phyloP scores from a whole-genome alignment of 2,888 invertebrate genomes.

The Sarcophaga variegata region DNA sequence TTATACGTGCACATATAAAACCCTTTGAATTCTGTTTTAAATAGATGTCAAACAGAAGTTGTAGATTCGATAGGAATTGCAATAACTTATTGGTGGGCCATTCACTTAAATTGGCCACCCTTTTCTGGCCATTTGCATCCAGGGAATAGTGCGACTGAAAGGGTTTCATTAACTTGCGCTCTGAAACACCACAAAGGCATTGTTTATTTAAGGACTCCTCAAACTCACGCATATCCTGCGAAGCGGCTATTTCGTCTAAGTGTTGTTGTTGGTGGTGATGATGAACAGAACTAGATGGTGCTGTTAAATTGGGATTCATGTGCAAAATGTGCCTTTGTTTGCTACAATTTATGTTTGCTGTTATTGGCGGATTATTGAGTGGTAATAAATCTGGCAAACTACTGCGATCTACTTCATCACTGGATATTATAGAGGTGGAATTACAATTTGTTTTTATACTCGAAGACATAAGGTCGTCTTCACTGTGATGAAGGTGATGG shows the following conservation, averaged over 20 bases:
- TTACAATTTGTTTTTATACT: conserved; percentile 42
- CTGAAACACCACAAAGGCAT: conserved; percentile 90
- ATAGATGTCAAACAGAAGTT: conserved; percentile 91
- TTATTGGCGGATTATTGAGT: conserved; percentile 62
- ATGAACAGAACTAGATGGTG: conserved; percentile 19
- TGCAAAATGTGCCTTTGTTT: conserved; percentile 29
- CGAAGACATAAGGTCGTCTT: conserved; percentile 44
- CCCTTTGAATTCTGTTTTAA: conserved; percentile 92
- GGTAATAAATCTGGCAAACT: conserved; percentile 75
- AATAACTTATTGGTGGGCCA: conserved; percentile 87
- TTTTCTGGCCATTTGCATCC: conserved; percentile 82
- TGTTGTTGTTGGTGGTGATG: conserved; percentile 48
- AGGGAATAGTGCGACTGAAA: conserved; percentile 85
- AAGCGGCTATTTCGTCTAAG: conserved; percentile 64
- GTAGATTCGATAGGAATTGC: conserved; percentile 91
- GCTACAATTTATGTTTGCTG: conserved; percentile 4
- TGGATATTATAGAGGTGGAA: conserved; percentile 59
- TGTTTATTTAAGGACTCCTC: conserved; percentile 85
- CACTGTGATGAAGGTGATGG: conserved; percentile 50
- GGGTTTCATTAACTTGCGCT: conserved; percentile 86
- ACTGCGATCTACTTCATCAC: conserved; percentile 79
- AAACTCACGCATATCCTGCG: conserved; percentile 81
- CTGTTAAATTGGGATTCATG: background rate
- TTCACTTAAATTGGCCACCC: conserved; percentile 84
- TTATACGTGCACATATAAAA: conserved; percentile 90